Conservation (phyloP, 2,888 invertebrate genomes). For the Malthinus flaveolus region DNA sequence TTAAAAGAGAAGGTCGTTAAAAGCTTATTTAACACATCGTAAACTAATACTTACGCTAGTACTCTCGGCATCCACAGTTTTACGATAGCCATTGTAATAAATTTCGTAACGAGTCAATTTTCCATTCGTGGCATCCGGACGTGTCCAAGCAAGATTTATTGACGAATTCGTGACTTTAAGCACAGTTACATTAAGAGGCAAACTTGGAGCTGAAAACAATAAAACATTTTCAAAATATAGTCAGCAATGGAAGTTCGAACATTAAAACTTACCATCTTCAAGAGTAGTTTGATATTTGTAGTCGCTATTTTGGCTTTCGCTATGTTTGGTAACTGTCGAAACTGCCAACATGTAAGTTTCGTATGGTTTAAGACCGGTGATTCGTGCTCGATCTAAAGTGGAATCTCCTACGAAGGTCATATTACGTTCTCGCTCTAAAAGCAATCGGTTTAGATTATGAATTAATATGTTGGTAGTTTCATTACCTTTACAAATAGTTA, state of each 20-base stretch:
- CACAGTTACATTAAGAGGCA: conserved; percentile 64
- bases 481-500: conserved; percentile 59
- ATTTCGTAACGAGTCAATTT: conserved; percentile 70
- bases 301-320: conserved; percentile 63
- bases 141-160: conserved; percentile 67
- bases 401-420: conserved; percentile 55
- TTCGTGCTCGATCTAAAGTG: conserved; percentile 58
- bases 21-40: background rate
- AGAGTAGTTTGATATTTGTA: conserved; percentile 67
- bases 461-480: background rate
- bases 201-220: conserved; percentile 56
- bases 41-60: conserved; percentile 11
- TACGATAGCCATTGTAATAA: conserved; percentile 51
- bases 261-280: conserved; percentile 63
- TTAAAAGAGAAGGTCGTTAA: conserved; percentile 22
- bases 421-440: conserved; percentile 46
- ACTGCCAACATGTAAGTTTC: conserved; percentile 74
- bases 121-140: conserved; percentile 75
- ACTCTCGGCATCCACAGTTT: conserved; percentile 14
- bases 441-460: background rate
- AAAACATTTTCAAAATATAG: too few relatives aligned
- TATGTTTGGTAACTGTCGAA: conserved; percentile 63
- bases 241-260: background rate
- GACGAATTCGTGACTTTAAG: conserved; percentile 65
- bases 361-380: conserved; percentile 71